phyloP scores from a whole-genome alignment of 1,140 invertebrate species.

The Limonius californicus region DNA sequence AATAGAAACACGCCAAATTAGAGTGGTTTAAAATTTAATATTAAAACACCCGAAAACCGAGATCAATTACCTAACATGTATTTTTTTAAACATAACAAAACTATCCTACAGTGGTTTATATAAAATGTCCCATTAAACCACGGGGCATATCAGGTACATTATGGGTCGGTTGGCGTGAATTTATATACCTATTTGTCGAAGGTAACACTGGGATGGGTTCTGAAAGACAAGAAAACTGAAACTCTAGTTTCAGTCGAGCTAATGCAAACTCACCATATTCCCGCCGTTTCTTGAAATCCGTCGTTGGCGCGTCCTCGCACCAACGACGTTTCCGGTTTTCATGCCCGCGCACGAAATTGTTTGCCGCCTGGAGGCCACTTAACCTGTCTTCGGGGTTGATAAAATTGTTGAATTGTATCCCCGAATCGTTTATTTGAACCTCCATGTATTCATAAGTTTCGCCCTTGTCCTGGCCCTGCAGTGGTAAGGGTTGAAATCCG shows the following conservation, averaged over 20 bases:
- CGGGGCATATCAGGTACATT: slow-evolving; percentile 55
- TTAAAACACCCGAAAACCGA: too few relatives aligned
- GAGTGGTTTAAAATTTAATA: too few relatives aligned
- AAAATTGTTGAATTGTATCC: slow-evolving; percentile 10
- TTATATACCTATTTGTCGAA: slow-evolving; percentile 2
- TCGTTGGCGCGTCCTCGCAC: background rate
- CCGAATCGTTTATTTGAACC: slow-evolving; percentile 17
- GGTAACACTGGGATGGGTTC: background rate
- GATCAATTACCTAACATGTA: too few relatives aligned
- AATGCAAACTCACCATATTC: slow-evolving; percentile 32
- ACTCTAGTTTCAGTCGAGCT: background rate
- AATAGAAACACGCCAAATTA: too few relatives aligned
- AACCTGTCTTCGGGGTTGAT: slow-evolving; percentile 3
- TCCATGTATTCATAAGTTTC: slow-evolving; percentile 22
- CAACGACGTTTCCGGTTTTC: slow-evolving; percentile 31
- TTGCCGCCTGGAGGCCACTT: background rate
- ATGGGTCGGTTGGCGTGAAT: slow-evolving; percentile 47
- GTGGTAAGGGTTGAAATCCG: slow-evolving; percentile 34
- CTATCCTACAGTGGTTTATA: too few relatives aligned
- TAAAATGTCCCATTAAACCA: slow-evolving; percentile 56
- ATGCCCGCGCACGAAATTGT: slow-evolving; percentile 3
- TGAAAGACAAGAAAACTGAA: background rate
- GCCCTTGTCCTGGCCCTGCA: slow-evolving; percentile 5
- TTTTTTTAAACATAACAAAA: too few relatives aligned
- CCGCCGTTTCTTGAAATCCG: slow-evolving; percentile 35